Conservation (phyloP, 2,113 vertebrate genomes). For the Dromiciops gliroides region DNA sequence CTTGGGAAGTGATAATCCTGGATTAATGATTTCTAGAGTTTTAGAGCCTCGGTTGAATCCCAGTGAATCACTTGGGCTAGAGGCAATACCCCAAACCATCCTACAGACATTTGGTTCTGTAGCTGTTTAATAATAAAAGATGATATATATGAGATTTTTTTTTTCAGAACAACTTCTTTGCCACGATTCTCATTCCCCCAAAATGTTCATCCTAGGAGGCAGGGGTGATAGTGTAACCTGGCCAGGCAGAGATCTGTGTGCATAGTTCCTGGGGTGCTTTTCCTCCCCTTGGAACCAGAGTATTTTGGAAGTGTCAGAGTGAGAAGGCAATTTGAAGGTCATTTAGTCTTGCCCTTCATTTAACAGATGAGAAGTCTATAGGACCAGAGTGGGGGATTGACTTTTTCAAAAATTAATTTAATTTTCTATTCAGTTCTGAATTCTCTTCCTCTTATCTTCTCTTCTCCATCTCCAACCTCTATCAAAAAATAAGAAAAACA, state of each 20-base stretch:
- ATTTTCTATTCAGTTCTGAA: background rate
- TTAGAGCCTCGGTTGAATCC: background rate
- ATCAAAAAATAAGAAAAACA: background rate
- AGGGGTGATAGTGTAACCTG: background rate
- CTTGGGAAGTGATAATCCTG: background rate
- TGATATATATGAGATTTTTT: too few species aligned
- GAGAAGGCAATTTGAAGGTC: background rate
- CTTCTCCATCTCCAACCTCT: accelerated
- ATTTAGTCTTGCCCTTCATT: background rate
- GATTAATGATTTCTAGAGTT: conserved; percentile 2
- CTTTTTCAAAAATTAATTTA: background rate
- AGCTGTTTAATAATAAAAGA: background rate
- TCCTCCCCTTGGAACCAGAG: background rate
- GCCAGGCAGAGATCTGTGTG: background rate
- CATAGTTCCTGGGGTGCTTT: background rate
- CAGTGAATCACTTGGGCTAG: background rate
- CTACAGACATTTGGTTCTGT: background rate
- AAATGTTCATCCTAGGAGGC: background rate
- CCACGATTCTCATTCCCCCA: background rate
- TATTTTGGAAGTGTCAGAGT: background rate
- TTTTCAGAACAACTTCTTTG: conserved; percentile 3
- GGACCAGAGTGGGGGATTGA: background rate
- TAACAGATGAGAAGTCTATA: background rate
- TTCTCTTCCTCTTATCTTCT: background rate
- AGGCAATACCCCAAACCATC: background rate